phyloP scores from a whole-genome alignment of 2,888 invertebrate genomes.

The Macrosiphum euphorbiae region DNA sequence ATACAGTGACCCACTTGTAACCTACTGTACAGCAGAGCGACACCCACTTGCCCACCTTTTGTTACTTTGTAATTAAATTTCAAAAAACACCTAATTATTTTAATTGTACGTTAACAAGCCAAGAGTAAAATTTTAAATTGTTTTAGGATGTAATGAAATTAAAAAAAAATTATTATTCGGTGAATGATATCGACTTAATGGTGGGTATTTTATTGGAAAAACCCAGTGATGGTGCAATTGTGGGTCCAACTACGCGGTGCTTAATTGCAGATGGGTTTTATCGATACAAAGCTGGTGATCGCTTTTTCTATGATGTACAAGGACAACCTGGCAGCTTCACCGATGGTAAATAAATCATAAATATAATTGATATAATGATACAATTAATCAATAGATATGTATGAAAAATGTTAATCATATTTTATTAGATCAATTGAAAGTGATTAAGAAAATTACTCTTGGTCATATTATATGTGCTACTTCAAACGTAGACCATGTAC shows the following conservation, averaged over 20 bases:
- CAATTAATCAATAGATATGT: neutral
- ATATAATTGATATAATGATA: neutral
- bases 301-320: conserved; percentile 74
- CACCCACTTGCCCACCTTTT: no score
- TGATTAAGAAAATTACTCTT: conserved; percentile 72
- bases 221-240: conserved; percentile 74
- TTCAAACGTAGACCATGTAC: conserved; percentile 72
- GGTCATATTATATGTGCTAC: conserved; percentile 84
- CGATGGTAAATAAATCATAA: conserved; percentile 69
- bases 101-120: neutral
- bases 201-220: conserved; percentile 82
- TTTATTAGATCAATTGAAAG: conserved; percentile 76
- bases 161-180: conserved; percentile 69
- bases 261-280: conserved; percentile 83
- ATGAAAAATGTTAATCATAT: neutral
- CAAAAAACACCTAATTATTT: neutral
- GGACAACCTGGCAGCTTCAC: conserved; percentile 71
- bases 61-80: neutral
- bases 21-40: no score
- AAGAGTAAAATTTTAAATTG: neutral
- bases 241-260: conserved; percentile 84
- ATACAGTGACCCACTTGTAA: no score
- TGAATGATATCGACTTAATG: conserved; percentile 80
- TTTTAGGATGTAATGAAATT: conserved; percentile 77
- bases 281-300: conserved; percentile 79